Base-by-base conservation (phyloP, 1,140 invertebrate genomes). In the Oryctes rhinoceros region DNA sequence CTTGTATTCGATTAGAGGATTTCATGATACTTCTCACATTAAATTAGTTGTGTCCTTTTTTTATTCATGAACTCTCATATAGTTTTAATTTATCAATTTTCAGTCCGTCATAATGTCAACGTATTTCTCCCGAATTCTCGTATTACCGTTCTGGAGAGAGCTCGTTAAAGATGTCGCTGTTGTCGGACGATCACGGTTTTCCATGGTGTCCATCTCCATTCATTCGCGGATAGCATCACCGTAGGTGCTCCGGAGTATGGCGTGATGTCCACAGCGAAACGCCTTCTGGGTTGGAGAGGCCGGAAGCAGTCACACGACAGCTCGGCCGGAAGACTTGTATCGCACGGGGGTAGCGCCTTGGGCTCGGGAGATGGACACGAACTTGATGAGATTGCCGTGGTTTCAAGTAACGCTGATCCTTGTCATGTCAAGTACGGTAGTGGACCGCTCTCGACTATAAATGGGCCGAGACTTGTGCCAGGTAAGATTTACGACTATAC, bases 301-400 rank as follows among this genome's bases (percentile, higher is more conserved):
- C 86, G 90, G 80, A 90, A 89, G 79, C 88, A 90, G 83, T 90
- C 89, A 83, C 84, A 87, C 81, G 86, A 86, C 83, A 85, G 84
- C 83, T 84, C 86, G 78, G 80, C 84, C 71, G 89, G 90, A 85
- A 89, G 88, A 81, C 88, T 87, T 59, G 85, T 85, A 76, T 85
- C 85, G 62, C 85, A 85, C 78, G 84, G 84, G 81, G 88, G 89
- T 84, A 78, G 87, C 89, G 86, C 88, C 82, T 84, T 89, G 85
- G 84, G 88, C 85, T 82, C 88, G 84, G 84, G 89, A 80, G 89
- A 89, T 75, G 86, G 89, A 65, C 92, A 94, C 88, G 93, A 94
- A 84, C 89, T 94, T 74, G 93, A 95, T 83, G 93, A 95, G 88
- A 94, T 95, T 83, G 93, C 94, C 47, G 92, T 95, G 81, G 93